Conservation (phyloP, 1,140 invertebrate genomes). For the Hyphantria cunea region DNA sequence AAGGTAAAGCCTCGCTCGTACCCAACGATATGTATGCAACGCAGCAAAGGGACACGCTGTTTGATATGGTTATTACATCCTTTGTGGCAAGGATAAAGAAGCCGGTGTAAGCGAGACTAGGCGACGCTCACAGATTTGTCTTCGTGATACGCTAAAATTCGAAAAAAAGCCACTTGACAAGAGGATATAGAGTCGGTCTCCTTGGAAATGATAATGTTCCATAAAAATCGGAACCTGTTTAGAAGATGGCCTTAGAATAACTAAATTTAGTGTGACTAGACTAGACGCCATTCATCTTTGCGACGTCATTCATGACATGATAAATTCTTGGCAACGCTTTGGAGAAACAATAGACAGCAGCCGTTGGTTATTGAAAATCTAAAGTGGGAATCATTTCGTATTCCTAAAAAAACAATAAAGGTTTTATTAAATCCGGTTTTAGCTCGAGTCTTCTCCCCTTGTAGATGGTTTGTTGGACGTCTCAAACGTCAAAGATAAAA, state of each 20-base stretch:
- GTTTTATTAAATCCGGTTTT: constrained; percentile 18
- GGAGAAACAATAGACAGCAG: constrained; percentile 24
- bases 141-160: constrained; percentile 75
- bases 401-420: constrained; percentile 12
- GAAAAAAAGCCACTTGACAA: constrained; percentile 53
- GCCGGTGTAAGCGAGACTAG: constrained; percentile 57
- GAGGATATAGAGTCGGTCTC: constrained; percentile 51
- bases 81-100: constrained; percentile 72
- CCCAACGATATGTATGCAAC: constrained; percentile 71
- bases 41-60: constrained; percentile 73
- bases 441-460: not conserved
- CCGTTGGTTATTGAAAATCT: constrained; percentile 23
- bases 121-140: constrained; percentile 71
- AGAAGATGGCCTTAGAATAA: constrained; percentile 29
- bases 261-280: constrained; percentile 45
- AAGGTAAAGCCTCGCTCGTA: constrained; percentile 50
- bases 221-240: constrained; percentile 46
- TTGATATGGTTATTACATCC: constrained; percentile 80
- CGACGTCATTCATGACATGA: constrained; percentile 35
- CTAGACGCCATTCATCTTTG: constrained; percentile 41
- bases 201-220: constrained; percentile 63
- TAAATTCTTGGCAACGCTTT: constrained; percentile 33
- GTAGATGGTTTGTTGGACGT: not conserved
- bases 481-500: not conserved
- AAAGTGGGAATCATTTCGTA: constrained; percentile 17